Evolutionary conservation across 1,140 invertebrate species (phyloP).

Genomic region (Drosophila punjabiensis): DNA sequence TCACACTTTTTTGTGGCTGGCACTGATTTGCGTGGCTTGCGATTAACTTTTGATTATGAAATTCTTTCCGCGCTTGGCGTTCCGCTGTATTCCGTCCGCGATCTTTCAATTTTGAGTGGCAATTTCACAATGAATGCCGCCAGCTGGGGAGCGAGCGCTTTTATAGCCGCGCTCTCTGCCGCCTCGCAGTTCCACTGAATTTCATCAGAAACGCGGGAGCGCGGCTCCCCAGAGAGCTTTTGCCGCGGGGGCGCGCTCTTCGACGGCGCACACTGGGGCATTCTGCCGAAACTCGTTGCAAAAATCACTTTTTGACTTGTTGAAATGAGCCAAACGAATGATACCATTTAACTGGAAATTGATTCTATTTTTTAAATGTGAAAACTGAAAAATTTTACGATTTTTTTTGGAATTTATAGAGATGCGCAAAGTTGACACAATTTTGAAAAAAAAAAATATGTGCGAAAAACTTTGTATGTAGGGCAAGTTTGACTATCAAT

Average conservation of each 20-base stretch:
- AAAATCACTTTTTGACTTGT: no score
- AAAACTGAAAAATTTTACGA: no score
- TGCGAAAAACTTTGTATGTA: no score
- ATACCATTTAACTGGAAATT: no score
- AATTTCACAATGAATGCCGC: conserved; percentile 85
- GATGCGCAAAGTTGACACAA: no score
- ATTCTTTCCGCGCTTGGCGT: conserved; percentile 79
- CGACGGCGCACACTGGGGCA: no score
- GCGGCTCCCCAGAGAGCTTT: conserved; percentile 30
- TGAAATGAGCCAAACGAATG: no score
- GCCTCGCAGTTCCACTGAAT: conserved; percentile 61
- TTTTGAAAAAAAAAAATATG: no score
- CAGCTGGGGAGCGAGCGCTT: conserved; percentile 45
- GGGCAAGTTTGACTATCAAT: no score
- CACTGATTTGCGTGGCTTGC: conserved; percentile 54
- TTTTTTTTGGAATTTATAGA: no score
- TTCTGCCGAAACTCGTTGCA: no score
- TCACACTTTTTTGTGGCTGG: conserved; percentile 56
- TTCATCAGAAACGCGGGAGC: conserved; percentile 73
- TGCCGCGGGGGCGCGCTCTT: conserved; percentile 41
- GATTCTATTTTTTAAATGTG: no score
- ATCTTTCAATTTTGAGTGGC: conserved; percentile 85
- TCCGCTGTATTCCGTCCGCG: conserved; percentile 58
- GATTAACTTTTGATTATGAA: conserved; percentile 84
- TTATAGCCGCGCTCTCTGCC: conserved; percentile 77